These are phyloP conservation scores for Phasia obesa DNA, from an alignment of 2,888 invertebrate genomes.

Conservation along the genomic window DNA sequence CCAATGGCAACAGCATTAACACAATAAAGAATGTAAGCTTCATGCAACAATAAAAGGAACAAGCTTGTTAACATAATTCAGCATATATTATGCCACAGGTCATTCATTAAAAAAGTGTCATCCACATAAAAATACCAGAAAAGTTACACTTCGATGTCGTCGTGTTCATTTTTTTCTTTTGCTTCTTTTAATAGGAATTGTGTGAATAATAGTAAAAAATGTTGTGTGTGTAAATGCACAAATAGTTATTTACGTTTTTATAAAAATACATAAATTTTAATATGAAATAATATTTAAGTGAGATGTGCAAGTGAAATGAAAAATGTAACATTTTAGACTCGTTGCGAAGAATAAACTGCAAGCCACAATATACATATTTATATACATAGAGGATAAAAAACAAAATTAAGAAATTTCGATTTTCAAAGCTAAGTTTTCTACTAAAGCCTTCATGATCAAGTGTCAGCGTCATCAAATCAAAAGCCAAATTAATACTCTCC, in stretches of 20 bases:
- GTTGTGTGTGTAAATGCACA: not conserved
- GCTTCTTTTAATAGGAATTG: not conserved
- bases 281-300: not conserved
- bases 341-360: too few species aligned
- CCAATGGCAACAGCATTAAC: conserved; percentile 4
- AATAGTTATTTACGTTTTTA: not conserved
- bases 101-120: conserved; percentile 68
- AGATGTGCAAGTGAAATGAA: not conserved
- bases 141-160: conserved; percentile 31
- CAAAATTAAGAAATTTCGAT: too few species aligned
- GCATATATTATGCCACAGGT: conserved; percentile 61
- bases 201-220: not conserved
- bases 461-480: too few species aligned
- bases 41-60: conserved; percentile 50
- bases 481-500: too few species aligned
- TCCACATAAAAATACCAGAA: conserved; percentile 56
- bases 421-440: too few species aligned
- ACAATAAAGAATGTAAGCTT: conserved; percentile 20
- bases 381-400: too few species aligned
- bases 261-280: not conserved
- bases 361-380: too few species aligned
- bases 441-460: too few species aligned
- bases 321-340: not conserved
- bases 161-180: not conserved
- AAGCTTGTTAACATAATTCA: conserved; percentile 67